Base-by-base conservation (phyloP, 2,797 vertebrate genomes). In the Acanthiza pusilla region DNA sequence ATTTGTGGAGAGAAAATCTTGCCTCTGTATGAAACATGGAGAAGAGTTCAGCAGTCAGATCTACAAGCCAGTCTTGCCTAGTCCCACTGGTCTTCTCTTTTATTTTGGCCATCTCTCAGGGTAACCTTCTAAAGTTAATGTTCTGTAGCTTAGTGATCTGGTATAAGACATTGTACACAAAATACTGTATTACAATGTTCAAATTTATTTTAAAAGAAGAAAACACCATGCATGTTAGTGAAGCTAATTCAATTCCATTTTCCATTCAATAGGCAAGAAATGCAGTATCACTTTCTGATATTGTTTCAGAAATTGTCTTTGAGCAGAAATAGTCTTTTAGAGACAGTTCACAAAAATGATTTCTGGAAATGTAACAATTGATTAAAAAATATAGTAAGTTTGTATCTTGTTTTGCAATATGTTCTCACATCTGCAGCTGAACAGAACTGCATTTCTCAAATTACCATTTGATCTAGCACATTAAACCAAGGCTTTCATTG, bases 361-460 rank as follows among this genome's bases (percentile, higher is more conserved):
- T 89, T 89, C 36, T 84, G 45, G 34, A 92, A 94, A 89, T 50
- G 34, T 88, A 79, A 76, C 88, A 91, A 85, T 96, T 95, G 94
- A 91, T 92, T 90, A 7, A 89, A 94, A 91, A 85, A 72, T 66
- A 9, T 67, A 82, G 11, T 54, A 89, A 67, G 7, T 84, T 89
- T 84, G 17, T 60, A 23, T 68, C 54, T 78, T 85, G 40, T n/a
- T 94, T 89, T 92, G 32, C 60, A 90, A 8, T 91, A 61, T 89
- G 30, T 67, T 87, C 54, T 82, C 76, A 83, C 48, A 73, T 90
- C 71, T 92, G 60, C 83, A 93, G 30, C 65, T 94, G 63, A 50
- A 93, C 15, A 92, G 79, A 94, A 71, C 27, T 65, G 16, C 54
- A 76, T 83, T 84, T 93, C 72, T 63, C n/a, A 75, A 73, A 92